Evolutionary conservation across 37 sponge, comb jelly and placozoan species (phyloP).

Genomic region (Cliona cf. orientalis): DNA sequence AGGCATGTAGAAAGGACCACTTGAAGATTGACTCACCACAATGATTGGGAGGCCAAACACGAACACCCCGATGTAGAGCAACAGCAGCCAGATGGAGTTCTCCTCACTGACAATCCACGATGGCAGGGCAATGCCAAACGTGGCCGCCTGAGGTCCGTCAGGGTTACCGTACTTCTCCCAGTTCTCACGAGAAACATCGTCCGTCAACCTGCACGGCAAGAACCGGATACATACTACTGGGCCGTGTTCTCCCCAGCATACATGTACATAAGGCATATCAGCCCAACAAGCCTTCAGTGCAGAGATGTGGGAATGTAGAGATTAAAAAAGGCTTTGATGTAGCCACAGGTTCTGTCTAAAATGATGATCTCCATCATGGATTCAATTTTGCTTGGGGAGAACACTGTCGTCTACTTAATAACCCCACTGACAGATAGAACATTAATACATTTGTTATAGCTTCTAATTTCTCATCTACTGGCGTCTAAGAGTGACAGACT

Average conservation of each 20-base stretch:
- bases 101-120: conserved; percentile 95
- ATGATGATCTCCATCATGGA: too few relatives aligned
- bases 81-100: conserved; percentile 80
- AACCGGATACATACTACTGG: not conserved
- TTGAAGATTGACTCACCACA: conserved; percentile 59
- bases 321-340: not conserved
- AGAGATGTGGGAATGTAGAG: not conserved
- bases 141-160: conserved; percentile 85
- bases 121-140: conserved; percentile 95
- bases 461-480: too few relatives aligned
- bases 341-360: too few relatives aligned
- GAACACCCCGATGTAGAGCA: conserved; percentile 71
- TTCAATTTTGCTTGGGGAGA: too few relatives aligned
- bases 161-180: conserved; percentile 94
- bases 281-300: not conserved
- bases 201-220: conserved; percentile 66
- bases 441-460: too few relatives aligned
- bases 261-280: not conserved
- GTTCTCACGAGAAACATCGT: conserved; percentile 87
- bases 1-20: not conserved
- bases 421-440: too few relatives aligned
- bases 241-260: not conserved
- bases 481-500: not conserved
- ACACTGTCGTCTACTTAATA: too few relatives aligned
- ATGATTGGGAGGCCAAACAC: conserved; percentile 76